Conservation (phyloP, 2,113 vertebrate genomes). For the Probosciger aterrimus region DNA sequence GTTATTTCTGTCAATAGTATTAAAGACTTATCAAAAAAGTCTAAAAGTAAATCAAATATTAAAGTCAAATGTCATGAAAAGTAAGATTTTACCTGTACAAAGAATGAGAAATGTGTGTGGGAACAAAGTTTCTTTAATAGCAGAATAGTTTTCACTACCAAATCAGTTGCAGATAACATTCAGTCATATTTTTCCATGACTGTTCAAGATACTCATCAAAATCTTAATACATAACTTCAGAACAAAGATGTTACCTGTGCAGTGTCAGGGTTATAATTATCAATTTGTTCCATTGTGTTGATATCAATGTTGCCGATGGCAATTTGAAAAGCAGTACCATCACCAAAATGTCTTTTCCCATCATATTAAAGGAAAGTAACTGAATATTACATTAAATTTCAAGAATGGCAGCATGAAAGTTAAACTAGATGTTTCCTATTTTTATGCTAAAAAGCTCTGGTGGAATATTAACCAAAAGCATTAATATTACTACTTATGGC, state of each 20-base stretch:
- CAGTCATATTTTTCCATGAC: background rate
- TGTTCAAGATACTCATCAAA: background rate
- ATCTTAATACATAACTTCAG: background rate
- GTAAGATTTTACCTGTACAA: background rate
- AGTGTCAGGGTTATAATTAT: conserved; percentile 84
- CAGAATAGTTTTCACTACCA: background rate
- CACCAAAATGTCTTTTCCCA: conserved; percentile 81
- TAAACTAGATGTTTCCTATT: background rate
- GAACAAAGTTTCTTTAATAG: background rate
- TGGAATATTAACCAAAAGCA: background rate
- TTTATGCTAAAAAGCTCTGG: background rate
- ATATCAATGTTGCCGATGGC: conserved; percentile 92
- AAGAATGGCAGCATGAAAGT: background rate
- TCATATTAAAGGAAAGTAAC: conserved; percentile 75
- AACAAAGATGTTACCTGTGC: conserved; percentile 43
- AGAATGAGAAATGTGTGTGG: background rate
- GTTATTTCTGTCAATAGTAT: background rate
- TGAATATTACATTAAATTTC: background rate
- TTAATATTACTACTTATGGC: background rate
- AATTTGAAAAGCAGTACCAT: conserved; percentile 86
- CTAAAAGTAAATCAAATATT: background rate
- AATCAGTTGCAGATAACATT: background rate
- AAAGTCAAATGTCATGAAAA: background rate
- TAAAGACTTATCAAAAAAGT: background rate
- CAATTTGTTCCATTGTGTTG: conserved; percentile 84